Conservation (phyloP, 2,888 invertebrate species). For the Ennomos quercinarius region DNA sequence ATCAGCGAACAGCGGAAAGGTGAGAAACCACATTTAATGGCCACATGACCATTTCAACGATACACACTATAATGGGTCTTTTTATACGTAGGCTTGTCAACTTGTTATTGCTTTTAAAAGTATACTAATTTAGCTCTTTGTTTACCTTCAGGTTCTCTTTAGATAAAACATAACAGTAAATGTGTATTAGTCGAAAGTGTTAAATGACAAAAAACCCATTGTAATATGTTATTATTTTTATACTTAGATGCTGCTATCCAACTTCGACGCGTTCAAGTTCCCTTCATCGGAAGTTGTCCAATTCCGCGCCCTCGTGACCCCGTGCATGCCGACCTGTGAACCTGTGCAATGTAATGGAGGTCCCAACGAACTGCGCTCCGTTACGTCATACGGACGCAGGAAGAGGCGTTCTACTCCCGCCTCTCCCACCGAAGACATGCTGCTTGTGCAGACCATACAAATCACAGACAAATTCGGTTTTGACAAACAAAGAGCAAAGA, state of each 20-base stretch:
- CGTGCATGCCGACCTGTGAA: conserved; percentile 96
- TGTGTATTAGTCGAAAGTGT: no score
- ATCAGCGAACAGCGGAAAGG: conserved; percentile 92
- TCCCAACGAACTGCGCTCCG: conserved; percentile 92
- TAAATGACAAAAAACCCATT: neutral
- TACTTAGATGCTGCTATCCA: conserved; percentile 91
- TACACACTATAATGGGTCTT: no score
- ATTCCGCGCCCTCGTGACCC: conserved; percentile 97
- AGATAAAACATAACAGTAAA: no score
- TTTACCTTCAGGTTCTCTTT: no score
- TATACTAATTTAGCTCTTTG: no score
- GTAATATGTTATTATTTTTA: conserved; percentile 36
- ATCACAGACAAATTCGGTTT: conserved; percentile 97
- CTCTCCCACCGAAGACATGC: conserved; percentile 90
- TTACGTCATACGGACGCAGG: conserved; percentile 93
- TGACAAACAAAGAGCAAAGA: conserved; percentile 88
- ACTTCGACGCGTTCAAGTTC: conserved; percentile 98
- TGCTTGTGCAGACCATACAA: conserved; percentile 95
- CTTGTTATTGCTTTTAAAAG: no score
- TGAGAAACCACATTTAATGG: conserved; percentile 62
- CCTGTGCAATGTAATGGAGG: conserved; percentile 96
- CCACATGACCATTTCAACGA: neutral
- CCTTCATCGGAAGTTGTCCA: conserved; percentile 97
- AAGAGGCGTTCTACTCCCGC: conserved; percentile 89
- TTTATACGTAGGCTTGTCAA: no score